Percentiles rank a stretch among this genome's conserved stretches.
phyloP scores from a whole-genome alignment of 2,888 invertebrate species.

The Lasioglossum marginatum region DNA sequence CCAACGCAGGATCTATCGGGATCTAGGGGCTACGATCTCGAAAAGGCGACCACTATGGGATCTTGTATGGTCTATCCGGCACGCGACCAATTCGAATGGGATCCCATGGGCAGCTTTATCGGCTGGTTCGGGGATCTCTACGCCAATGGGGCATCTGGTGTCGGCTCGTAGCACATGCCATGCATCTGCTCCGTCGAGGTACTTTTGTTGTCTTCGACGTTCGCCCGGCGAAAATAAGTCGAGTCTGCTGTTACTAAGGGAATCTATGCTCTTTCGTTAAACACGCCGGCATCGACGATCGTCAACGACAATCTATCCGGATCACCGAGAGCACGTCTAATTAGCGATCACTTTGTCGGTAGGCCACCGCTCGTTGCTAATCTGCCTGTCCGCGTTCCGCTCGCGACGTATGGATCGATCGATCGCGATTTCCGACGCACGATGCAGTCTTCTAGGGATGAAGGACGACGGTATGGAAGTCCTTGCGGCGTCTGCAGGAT shows the following conservation, averaged over 20 bases:
- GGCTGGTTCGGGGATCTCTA: conserved; percentile 72
- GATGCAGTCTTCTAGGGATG: background rate
- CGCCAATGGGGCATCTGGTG: conserved; percentile 84
- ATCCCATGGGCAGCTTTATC: conserved; percentile 63
- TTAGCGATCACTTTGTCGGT: conserved; percentile 24
- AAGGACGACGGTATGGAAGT: background rate
- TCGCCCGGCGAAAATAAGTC: conserved; percentile 75
- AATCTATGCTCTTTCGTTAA: conserved; percentile 62
- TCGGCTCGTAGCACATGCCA: conserved; percentile 83
- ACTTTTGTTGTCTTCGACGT: conserved; percentile 81
- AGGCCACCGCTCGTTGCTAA: background rate
- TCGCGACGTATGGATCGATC: background rate
- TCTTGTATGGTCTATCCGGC: conserved; percentile 60
- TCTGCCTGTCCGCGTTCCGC: background rate
- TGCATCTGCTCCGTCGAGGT: conserved; percentile 82
- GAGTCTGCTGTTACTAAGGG: conserved; percentile 78
- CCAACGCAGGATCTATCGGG: conserved; percentile 15
- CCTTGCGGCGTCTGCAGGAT: background rate
- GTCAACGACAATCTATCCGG: conserved; percentile 10
- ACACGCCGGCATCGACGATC: conserved; percentile 23
- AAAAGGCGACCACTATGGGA: background rate
- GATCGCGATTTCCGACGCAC: background rate
- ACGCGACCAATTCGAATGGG: conserved; percentile 73
- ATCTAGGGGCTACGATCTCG: conserved; percentile 16
- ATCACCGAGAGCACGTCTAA: conserved; percentile 16